Evolutionary conservation across 2,113 vertebrate genomes (phyloP), one percentile per base, ranked within the genome.

Genomic region (Orthochromis indermauri): DNA sequence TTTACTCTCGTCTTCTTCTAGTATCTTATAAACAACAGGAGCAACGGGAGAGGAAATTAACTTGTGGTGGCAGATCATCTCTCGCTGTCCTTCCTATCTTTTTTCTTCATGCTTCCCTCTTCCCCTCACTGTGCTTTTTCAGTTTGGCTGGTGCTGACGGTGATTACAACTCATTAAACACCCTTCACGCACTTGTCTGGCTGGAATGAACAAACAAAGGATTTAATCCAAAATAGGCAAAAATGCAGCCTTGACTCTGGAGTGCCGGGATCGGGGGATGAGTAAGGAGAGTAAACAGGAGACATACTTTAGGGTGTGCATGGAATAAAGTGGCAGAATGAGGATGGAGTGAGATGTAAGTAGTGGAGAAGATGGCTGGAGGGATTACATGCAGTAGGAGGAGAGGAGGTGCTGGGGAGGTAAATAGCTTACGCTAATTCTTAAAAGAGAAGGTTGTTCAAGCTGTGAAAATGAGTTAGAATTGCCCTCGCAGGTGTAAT

Each of bases 131-230:
- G 31, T 42, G 40, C 86, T 63, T 40, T 51, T 63, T 80, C 49
- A 71, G 54, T 66, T 31, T 61, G 82, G 81, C 86, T 42, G 49
- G 59, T 61, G 21, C 83, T 86, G 54, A 53, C 4, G 1, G 42
- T 90, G 76, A 94, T 92, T 91, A 92, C 54, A 83, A 47, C 81
- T 93, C 86, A 94, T 93, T 94, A 92, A 90, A 89, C 88, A 85
- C 24, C 81, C 88, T 91, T 92, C 85, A 91, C 7, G 7, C 55
- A 78, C 83, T 63, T 21, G 81, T 89, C 90, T 82, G 42, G 47
- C 85, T 51, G 80, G 13, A 88, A 87, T 76, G 86, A 86, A 90
- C 53, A 89, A 89, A 90, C 51, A 81, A 21, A 78, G 10, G 26
- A 78, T n/a, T 86, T 80, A 79, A 85, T 85, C 26, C 73, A 63